Conservation (phyloP, 2,797 vertebrate species). For the Coccyzus lansbergi region DNA sequence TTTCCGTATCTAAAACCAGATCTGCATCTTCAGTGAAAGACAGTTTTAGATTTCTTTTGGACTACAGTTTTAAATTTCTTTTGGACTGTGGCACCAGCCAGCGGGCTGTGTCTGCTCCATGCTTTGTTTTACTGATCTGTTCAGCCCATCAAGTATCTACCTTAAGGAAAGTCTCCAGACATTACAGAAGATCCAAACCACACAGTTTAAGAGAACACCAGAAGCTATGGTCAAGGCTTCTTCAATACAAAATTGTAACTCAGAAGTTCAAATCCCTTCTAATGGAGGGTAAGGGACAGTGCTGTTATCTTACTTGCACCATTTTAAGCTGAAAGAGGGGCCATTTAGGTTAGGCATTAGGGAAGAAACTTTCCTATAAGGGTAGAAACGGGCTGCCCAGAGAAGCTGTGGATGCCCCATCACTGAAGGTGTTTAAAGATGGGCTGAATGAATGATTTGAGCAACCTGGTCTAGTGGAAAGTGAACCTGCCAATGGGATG, state of each 20-base stretch:
- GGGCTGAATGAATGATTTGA: no score
- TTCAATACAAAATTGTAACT: neutral
- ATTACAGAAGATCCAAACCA: neutral
- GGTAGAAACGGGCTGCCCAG: no score
- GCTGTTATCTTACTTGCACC: neutral
- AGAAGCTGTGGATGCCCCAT: no score
- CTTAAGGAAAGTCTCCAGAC: neutral
- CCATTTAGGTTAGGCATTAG: no score
- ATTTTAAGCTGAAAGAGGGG: neutral
- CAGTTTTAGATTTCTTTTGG: neutral
- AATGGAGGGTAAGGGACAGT: rapidly evolving
- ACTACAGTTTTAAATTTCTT: neutral
- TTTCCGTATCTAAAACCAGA: neutral
- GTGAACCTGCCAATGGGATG: no score
- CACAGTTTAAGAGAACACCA: neutral
- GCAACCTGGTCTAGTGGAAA: no score
- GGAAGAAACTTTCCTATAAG: no score
- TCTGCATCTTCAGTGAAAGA: neutral
- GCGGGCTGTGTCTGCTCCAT: rapidly evolving
- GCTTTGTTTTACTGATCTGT: neutral
- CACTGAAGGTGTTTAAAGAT: no score
- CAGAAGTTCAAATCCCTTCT: neutral
- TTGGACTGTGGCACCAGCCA: neutral
- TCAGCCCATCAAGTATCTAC: rapidly evolving
- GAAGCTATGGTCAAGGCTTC: neutral